A percentile compares a stretch with the other conserved stretches of the same genome.
phyloP scores from a whole-genome alignment of 2,113 vertebrate genomes.

The Otocyon megalotis region DNA sequence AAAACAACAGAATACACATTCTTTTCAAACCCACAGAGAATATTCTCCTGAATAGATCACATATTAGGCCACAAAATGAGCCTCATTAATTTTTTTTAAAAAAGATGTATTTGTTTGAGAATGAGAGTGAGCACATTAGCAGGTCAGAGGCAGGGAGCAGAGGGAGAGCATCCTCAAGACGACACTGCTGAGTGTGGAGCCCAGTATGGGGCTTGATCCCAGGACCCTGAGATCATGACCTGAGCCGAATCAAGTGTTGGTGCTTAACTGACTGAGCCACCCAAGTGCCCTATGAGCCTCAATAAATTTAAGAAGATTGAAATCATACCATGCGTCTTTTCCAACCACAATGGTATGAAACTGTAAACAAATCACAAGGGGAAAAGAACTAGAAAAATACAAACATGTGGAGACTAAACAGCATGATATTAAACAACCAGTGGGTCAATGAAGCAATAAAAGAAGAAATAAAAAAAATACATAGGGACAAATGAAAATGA shows the following conservation, averaged over 20 bases:
- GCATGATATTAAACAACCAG: neutral
- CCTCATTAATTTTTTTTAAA: neutral
- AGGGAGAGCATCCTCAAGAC: no score
- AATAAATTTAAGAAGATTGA: neutral
- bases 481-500: neutral
- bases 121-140: no score
- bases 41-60: neutral
- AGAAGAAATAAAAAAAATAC: neutral
- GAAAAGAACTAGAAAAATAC: neutral
- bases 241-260: neutral
- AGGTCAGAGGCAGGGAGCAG: no score
- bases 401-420: neutral
- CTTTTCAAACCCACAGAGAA: neutral
- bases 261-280: neutral
- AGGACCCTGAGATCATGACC: no score
- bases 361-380: neutral
- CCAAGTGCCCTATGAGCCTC: neutral
- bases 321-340: neutral
- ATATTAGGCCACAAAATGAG: neutral
- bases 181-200: no score
- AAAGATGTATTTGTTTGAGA: no score
- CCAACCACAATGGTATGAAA: neutral
- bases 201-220: no score
- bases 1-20: neutral
- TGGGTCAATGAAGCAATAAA: neutral